Evolutionary conservation across 2,113 vertebrate genomes (phyloP), one percentile per base, ranked within the genome.

Genomic region (Grantiella picta): DNA sequence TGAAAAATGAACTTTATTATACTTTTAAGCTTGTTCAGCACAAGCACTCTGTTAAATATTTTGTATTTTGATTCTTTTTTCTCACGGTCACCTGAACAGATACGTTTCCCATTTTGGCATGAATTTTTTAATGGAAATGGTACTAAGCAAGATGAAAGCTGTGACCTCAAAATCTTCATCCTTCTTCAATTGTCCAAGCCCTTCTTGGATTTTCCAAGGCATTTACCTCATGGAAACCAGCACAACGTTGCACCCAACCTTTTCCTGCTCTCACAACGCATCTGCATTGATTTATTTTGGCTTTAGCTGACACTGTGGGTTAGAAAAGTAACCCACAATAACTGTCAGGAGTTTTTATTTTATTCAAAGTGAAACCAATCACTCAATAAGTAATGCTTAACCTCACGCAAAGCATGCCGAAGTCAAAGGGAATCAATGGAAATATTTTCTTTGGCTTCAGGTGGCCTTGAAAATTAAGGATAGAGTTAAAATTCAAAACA

Each of bases 391-490:
- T 40, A 54, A 29, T 40, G 31, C 50, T 53, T 35, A 50, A 19
- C 45, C 40, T 80, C 52, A 22, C 19, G 54, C 22, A 56, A 78
- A 77, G 18, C 61, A 36, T 0, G 0, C 38, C 72, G 56, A 36
- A 57, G 53, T 64, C 63, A 69, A 68, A 82, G 28, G 57, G n/a
- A 68, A 29, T 40, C 24, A 60, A 31, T 91, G 38, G 65, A 85
- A 95, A 10, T 50, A 66, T 35, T 90, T 95, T 77, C 72, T 88
- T 84, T 93, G 90, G 80, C 85, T 86, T 80, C 69, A 75, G 57
- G 72, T 5, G 4, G n/a, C 22, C 1, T 38, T 38, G 38, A 38
- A 93, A 91, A 73, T 49, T 36, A 81, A 82, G 42, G 31, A 54
- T 77, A 78, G 70, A 92, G 42, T 90, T 77, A 77, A 88, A 89